Base-by-base conservation (phyloP, 2,113 vertebrate genomes). In the Brachyistius frenatus region DNA sequence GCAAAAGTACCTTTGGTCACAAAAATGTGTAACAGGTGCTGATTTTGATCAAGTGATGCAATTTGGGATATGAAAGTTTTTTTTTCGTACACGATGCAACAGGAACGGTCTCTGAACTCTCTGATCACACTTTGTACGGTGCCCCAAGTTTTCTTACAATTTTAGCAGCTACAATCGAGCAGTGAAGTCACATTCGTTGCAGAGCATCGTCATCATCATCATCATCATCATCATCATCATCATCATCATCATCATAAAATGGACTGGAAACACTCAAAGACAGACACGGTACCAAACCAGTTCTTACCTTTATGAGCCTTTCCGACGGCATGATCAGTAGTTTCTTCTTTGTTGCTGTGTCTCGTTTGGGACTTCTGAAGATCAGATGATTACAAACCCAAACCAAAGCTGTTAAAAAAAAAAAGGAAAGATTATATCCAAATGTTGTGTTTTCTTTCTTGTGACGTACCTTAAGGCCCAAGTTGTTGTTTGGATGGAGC, bases 401-500 rank as follows among this genome's bases (percentile, higher is more conserved):
- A 77, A 66, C 84, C 85, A 87, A 84, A 85, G 64, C 66, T 55
- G 64, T 60, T 63, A 6, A 62, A 70, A 60, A 73, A 50, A 65
- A 67, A 65, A 66, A 11, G 7, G 10, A 58, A 61, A 63, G 32
- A 65, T 44, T 56, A 41, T 23, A 60, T 78, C 31, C 49, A 23
- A 54, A 49, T 33, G 10, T 56, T 16, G n/a, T 73, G 6, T 62
- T 72, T 52, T 66, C 10, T 69, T 41, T 10, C 47, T 39, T 52
- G 54, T 78, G 62, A 72, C 4, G 5, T 2, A 75, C 49, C n/a
- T 33, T n/a, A 60, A 79, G 58, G 41, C 69, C 11, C 35, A 33
- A 63, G 14, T 52, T 16, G 13, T 39, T 33, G n/a, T 64, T 74
- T 71, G 37, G 64, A 47, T 35, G 53, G n/a, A 55, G n/a, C 15